Conservation (phyloP, 2,797 vertebrate genomes). For the Spondyliosoma cantharus region DNA sequence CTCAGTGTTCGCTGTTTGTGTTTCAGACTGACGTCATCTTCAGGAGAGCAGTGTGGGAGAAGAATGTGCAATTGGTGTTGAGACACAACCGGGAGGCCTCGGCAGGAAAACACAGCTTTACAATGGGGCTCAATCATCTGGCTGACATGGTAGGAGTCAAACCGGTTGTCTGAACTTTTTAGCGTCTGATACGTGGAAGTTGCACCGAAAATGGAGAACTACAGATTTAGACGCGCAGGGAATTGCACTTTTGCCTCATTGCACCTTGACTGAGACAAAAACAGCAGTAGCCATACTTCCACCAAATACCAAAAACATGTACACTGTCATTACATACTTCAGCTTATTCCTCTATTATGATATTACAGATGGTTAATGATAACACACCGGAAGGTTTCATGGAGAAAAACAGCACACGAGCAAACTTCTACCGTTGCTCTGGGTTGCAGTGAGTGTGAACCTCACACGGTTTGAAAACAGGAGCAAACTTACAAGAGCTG, state of each 20-base stretch:
- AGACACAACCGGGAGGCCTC: conserved; percentile 80
- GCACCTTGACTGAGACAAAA: background rate
- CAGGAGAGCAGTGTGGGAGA: conserved; percentile 81
- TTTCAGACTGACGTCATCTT: conserved; percentile 69
- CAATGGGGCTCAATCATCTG: conserved; percentile 81
- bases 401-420: background rate
- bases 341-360: background rate
- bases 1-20: background rate
- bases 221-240: too few species aligned
- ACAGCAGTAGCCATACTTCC: background rate
- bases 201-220: too few species aligned
- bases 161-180: background rate
- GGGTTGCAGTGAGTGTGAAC: background rate
- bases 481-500: background rate
- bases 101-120: conserved; percentile 77
- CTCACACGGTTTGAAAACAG: background rate
- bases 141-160: conserved; percentile 82
- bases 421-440: background rate
- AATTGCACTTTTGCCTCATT: too few species aligned
- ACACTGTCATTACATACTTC: background rate
- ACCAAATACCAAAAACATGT: background rate
- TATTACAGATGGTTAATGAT: background rate
- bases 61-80: conserved; percentile 72
- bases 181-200: too few species aligned
- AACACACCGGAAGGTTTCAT: background rate